Conservation (phyloP, 2,888 invertebrate genomes). For the Pinctada fucata region DNA sequence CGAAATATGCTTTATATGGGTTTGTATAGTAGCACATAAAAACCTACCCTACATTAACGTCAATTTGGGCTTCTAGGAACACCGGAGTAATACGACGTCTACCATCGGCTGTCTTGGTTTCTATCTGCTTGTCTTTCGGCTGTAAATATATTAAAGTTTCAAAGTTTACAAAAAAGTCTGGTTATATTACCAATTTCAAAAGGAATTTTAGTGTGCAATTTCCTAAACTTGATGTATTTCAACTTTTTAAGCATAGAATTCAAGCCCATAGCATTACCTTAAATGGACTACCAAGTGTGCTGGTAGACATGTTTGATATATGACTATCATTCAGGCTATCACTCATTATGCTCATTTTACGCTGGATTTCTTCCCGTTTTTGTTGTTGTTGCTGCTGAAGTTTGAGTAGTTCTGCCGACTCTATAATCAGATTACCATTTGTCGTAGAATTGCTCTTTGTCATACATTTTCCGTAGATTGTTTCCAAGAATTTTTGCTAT, state of each 20-base stretch:
- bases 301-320: conserved; percentile 17
- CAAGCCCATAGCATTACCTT: conserved; percentile 53
- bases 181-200: not conserved
- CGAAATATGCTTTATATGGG: too few relatives aligned
- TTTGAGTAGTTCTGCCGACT: conserved; percentile 82
- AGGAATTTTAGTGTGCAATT: not conserved
- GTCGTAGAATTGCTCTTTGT: conserved; percentile 60
- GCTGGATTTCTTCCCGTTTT: conserved; percentile 81
- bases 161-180: not conserved
- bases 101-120: conserved; percentile 95
- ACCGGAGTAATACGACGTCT: conserved; percentile 97
- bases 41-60: conserved; percentile 82
- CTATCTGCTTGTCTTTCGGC: conserved; percentile 87
- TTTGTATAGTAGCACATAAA: too few relatives aligned
- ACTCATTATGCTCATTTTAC: conserved; percentile 26
- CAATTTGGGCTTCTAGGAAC: conserved; percentile 87
- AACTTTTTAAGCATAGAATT: not conserved
- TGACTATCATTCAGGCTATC: conserved; percentile 27
- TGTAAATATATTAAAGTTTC: conserved; percentile 37
- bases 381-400: conserved; percentile 77
- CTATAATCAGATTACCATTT: conserved; percentile 79
- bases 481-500: conserved; percentile 88
- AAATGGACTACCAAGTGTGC: conserved; percentile 60
- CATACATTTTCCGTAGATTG: conserved; percentile 90
- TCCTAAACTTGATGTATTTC: not conserved